Evolutionary conservation across 2,113 vertebrate species (phyloP).

Genomic region (Tauraco erythrolophus): DNA sequence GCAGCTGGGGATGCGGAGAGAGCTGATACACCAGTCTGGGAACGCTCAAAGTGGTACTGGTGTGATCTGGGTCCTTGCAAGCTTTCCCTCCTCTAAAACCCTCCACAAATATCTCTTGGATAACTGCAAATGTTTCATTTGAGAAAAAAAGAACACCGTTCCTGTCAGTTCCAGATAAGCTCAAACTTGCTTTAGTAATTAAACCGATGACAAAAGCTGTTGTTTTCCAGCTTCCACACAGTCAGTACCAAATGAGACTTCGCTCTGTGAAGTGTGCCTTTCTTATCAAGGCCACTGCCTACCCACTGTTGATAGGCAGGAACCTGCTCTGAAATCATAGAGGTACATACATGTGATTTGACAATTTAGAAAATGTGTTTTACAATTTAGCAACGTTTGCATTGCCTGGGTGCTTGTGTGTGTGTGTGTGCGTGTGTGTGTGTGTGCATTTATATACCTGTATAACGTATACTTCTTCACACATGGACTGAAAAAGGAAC

Average conservation of each 20-base stretch:
- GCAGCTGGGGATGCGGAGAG: not conserved
- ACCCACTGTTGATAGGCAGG: not conserved
- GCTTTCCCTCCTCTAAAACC: accelerated
- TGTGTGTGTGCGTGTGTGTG: too few relatives aligned
- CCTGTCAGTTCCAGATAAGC: not conserved
- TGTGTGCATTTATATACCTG: not conserved
- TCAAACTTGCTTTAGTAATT: not conserved
- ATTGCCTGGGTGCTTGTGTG: too few relatives aligned
- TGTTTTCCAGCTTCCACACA: not conserved
- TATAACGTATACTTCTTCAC: not conserved
- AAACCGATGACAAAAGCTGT: not conserved
- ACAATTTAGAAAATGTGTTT: too few relatives aligned
- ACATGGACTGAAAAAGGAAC: not conserved
- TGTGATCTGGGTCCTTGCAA: not conserved
- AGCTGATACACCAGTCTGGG: not conserved
- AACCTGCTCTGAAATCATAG: not conserved
- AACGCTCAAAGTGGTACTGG: not conserved
- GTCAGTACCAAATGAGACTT: not conserved
- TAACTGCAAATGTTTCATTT: not conserved
- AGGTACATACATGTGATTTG: accelerated
- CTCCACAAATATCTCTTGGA: not conserved
- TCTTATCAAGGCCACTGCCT: not conserved
- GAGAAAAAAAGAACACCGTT: not conserved
- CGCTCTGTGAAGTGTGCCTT: accelerated
- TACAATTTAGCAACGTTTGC: not conserved